Evolutionary conservation across 2,113 vertebrate genomes (phyloP).

Genomic region (Mus pahari): DNA sequence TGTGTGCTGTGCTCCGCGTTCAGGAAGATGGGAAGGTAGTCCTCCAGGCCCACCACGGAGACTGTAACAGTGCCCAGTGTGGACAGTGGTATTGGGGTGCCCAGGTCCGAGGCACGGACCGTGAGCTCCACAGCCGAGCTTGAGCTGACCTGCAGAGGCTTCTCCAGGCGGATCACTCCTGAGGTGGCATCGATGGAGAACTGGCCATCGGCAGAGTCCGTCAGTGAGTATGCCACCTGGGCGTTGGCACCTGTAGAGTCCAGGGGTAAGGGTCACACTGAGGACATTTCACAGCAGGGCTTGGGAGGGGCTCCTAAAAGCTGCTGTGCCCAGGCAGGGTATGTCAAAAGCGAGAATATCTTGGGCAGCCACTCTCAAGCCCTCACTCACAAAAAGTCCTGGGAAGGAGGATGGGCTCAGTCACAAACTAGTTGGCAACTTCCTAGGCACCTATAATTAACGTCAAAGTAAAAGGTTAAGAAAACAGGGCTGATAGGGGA

Average conservation of each 20-base stretch:
- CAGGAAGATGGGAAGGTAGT: conserved; percentile 94
- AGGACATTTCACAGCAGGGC: background rate
- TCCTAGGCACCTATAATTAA: background rate
- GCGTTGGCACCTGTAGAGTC: conserved; percentile 91
- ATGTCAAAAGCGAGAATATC: background rate
- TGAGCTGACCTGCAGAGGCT: conserved; percentile 88
- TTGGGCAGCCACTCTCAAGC: background rate
- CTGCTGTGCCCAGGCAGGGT: background rate
- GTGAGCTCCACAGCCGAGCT: conserved; percentile 90
- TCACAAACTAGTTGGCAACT: background rate
- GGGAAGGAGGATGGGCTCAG: background rate
- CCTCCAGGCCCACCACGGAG: conserved; percentile 92
- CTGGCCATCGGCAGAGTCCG: conserved; percentile 90
- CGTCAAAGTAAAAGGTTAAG: background rate
- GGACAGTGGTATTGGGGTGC: conserved; percentile 90
- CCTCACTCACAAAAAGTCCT: background rate
- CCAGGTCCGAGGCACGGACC: conserved; percentile 93
- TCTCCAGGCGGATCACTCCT: conserved; percentile 94
- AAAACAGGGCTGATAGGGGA: background rate
- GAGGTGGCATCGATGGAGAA: conserved; percentile 96
- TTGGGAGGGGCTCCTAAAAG: background rate
- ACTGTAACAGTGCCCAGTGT: conserved; percentile 91
- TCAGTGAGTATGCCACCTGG: conserved; percentile 93
- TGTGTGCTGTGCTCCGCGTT: conserved; percentile 89
- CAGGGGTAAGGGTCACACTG: background rate